Percentiles rank a stretch among this genome's conserved stretches.
These are phyloP conservation scores for Drosophila prolongata DNA, from an alignment of 2,888 invertebrate genomes.

Conservation along the genomic window DNA sequence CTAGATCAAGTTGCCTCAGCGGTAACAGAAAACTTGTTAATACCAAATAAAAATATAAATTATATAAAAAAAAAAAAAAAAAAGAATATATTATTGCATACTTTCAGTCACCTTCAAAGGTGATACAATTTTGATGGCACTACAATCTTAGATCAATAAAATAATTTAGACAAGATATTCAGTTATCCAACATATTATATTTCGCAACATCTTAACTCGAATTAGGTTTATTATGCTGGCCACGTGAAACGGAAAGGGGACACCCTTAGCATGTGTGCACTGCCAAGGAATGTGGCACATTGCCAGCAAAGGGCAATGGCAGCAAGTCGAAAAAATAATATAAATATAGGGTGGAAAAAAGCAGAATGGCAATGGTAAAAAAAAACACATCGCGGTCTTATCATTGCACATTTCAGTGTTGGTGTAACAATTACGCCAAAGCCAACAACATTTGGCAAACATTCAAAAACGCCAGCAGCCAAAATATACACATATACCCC, in stretches of 20 bases:
- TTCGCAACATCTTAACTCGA: constrained; percentile 25
- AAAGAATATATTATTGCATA: too few relatives aligned
- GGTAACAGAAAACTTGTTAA: too few relatives aligned
- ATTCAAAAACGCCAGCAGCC: constrained; percentile 73
- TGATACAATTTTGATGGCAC: too few relatives aligned
- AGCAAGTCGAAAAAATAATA: constrained; percentile 34
- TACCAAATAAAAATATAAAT: too few relatives aligned
- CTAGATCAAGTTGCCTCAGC: too few relatives aligned
- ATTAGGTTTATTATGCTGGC: constrained; percentile 40
- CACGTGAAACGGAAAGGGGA: constrained; percentile 16
- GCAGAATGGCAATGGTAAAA: constrained; percentile 49
- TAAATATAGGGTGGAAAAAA: constrained; percentile 42
- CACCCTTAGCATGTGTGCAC: constrained; percentile 21
- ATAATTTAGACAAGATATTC: background rate
- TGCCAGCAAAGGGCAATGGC: constrained; percentile 46
- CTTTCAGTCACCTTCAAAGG: too few relatives aligned
- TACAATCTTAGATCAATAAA: background rate
- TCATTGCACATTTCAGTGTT: constrained; percentile 77
- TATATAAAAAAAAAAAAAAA: too few relatives aligned
- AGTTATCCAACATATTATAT: background rate
- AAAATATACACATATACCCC: constrained; percentile 50
- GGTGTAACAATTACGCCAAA: constrained; percentile 76
- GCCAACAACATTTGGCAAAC: constrained; percentile 69
- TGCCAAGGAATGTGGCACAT: constrained; percentile 36
- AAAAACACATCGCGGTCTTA: constrained; percentile 65